These are phyloP conservation scores for Spongilla lacustris DNA, from an alignment of 37 sponge, comb jelly and placozoan species.

Conservation along the genomic window DNA sequence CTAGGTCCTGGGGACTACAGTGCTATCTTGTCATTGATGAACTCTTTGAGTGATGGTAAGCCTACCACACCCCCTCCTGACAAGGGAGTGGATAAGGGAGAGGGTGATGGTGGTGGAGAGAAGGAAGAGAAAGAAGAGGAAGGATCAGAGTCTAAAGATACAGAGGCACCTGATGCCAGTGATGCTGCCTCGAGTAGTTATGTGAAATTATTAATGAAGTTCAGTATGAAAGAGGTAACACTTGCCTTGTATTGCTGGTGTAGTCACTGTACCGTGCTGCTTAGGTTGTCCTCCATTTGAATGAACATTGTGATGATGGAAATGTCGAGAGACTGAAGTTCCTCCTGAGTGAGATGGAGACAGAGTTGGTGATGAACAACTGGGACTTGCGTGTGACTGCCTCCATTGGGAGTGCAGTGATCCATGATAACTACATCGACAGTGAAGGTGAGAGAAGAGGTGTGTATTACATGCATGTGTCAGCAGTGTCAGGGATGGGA, in stretches of 20 bases:
- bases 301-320: not conserved
- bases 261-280: not conserved
- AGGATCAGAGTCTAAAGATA: not conserved
- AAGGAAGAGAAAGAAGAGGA: not conserved
- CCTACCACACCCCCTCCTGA: not conserved
- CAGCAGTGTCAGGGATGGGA: not conserved
- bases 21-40: not conserved
- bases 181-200: not conserved
- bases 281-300: not conserved
- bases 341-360: constrained; percentile 18
- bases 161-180: not conserved
- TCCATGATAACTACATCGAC: constrained; percentile 21
- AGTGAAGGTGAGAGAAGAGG: not conserved
- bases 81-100: not conserved
- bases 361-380: constrained; percentile 10
- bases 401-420: not conserved
- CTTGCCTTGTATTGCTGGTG: no score
- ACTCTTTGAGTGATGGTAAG: not conserved
- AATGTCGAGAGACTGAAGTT: constrained; percentile 37
- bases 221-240: not conserved
- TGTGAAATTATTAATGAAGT: not conserved
- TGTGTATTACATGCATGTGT: not conserved
- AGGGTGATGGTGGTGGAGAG: not conserved
- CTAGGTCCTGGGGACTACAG: not conserved
- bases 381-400: constrained; percentile 34